A percentile compares a stretch with the other conserved stretches of the same genome.
These are phyloP conservation scores for Numida meleagris DNA, from an alignment of 2,113 vertebrate species.

Conservation along the genomic window DNA sequence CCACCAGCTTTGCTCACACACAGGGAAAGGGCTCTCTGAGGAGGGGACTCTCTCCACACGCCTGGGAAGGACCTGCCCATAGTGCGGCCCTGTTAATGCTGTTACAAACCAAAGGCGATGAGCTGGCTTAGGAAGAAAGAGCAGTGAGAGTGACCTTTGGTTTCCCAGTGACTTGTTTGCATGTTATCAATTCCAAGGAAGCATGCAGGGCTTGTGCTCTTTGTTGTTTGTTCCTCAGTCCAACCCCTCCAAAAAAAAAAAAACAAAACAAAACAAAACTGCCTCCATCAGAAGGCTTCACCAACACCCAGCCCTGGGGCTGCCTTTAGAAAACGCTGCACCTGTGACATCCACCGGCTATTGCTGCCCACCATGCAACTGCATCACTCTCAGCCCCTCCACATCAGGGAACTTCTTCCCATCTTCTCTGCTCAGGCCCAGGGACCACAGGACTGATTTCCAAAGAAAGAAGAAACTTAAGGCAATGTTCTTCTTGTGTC, in stretches of 20 bases:
- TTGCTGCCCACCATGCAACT: neutral
- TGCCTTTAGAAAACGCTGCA: neutral
- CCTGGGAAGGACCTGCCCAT: neutral
- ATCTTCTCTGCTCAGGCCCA: neutral
- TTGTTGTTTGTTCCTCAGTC: neutral
- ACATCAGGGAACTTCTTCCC: accelerated
- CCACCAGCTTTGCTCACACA: accelerated
- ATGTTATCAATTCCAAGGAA: neutral
- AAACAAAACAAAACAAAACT: neutral
- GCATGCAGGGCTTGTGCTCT: accelerated
- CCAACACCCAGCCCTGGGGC: neutral
- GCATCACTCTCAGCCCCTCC: neutral
- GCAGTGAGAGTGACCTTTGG: constrained; percentile 1
- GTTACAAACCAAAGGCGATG: neutral
- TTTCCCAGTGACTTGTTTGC: neutral
- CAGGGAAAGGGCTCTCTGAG: neutral
- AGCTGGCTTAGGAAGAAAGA: neutral
- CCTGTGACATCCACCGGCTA: neutral
- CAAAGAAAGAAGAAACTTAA: neutral
- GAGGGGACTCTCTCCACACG: neutral
- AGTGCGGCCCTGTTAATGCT: neutral
- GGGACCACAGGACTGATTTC: neutral
- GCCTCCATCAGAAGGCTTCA: neutral
- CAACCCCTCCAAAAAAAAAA: neutral
- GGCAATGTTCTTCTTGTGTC: neutral